Evolutionary conservation across 2,797 vertebrate species (phyloP).

Genomic region (Syngnathus acus): DNA sequence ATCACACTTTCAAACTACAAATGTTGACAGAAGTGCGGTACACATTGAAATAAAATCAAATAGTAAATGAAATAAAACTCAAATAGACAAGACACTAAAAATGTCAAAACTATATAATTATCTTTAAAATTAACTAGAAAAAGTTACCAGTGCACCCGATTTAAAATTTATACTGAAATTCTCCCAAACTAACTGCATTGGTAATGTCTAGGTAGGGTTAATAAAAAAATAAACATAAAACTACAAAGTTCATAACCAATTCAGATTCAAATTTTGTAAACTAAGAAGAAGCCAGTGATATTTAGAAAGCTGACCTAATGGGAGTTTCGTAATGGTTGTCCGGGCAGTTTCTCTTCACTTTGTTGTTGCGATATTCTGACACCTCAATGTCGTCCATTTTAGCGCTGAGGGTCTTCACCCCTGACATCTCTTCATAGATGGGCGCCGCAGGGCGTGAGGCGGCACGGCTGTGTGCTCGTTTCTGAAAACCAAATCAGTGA

Average conservation of each 20-base stretch:
- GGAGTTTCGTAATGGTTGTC: constrained; percentile 60
- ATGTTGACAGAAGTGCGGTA: neutral
- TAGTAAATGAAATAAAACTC: neutral
- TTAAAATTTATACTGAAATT: too few species aligned
- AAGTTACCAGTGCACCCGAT: too few species aligned
- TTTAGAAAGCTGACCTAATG: neutral
- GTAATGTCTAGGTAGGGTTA: too few species aligned
- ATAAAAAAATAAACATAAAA: too few species aligned
- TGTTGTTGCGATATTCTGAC: constrained; percentile 37
- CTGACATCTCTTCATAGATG: constrained; percentile 71
- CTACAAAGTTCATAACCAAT: too few species aligned
- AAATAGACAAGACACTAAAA: neutral
- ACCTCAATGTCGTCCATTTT: constrained; percentile 38
- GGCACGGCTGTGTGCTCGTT: constrained; percentile 22
- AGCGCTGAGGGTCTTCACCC: constrained; percentile 6
- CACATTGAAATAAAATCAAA: neutral
- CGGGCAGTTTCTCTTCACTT: constrained; percentile 17
- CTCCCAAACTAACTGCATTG: too few species aligned
- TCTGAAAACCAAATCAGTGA: constrained; percentile 34
- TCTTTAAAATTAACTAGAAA: neutral
- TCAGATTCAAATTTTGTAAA: neutral
- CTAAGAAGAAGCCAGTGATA: neutral
- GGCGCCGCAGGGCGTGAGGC: constrained; percentile 19
- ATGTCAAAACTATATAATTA: neutral
- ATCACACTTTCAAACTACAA: neutral